Conservation (phyloP, 2,113 vertebrate species). For the Tyrannus savana region DNA sequence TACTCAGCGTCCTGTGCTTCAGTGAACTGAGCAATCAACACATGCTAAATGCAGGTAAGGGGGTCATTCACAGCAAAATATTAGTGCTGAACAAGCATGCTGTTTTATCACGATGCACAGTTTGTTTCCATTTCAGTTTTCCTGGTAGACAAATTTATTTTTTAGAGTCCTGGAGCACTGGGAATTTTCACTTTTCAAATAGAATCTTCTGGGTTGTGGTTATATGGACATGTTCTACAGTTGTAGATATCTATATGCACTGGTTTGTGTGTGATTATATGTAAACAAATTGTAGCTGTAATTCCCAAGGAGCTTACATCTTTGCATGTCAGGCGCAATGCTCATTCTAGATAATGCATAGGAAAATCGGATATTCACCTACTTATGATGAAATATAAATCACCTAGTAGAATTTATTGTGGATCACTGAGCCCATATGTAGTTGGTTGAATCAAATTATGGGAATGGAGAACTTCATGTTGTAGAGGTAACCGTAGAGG, state of each 20-base stretch:
- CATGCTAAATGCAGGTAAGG: conserved; percentile 46
- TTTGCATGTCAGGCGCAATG: background rate
- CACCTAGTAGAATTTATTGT: background rate
- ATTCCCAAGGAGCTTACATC: background rate
- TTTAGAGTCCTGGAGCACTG: background rate
- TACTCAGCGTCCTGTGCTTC: conserved; percentile 43
- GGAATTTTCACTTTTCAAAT: background rate
- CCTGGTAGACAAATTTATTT: background rate
- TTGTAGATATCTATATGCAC: background rate
- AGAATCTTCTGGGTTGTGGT: background rate
- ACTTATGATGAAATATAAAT: background rate
- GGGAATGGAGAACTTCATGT: background rate
- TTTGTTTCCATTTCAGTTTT: conserved; percentile 11
- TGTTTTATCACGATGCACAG: background rate
- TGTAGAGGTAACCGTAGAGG: background rate
- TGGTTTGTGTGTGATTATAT: background rate
- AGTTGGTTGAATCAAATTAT: background rate
- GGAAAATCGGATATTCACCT: background rate
- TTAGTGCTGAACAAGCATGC: background rate
- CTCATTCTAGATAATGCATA: background rate
- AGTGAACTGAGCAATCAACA: conserved; percentile 53
- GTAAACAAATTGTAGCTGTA: background rate
- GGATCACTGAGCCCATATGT: background rate
- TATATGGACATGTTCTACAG: background rate
- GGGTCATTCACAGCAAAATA: background rate